Evolutionary conservation across 2,797 vertebrate genomes (phyloP).

Genomic region (Limnodromus scolopaceus): DNA sequence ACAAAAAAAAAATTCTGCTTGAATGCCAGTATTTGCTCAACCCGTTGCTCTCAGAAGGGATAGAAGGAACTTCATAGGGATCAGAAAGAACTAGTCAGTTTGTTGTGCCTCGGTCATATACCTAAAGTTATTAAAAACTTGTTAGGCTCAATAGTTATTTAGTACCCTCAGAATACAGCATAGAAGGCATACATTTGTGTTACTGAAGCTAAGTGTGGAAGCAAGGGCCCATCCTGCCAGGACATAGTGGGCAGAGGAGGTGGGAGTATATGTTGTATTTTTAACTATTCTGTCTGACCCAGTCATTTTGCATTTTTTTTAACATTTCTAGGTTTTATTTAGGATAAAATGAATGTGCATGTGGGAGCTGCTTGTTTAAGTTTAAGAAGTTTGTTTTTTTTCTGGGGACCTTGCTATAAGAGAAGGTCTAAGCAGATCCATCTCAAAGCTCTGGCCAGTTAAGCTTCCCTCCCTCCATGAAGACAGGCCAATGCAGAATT

Average conservation of each 20-base stretch:
- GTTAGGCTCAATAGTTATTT: neutral
- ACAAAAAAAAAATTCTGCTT: conserved; percentile 84
- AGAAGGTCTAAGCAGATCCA: neutral
- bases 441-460: neutral
- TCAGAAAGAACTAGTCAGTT: neutral
- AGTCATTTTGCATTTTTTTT: neutral
- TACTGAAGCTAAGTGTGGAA: neutral
- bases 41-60: neutral
- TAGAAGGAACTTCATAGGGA: neutral
- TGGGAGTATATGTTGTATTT: neutral
- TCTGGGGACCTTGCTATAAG: accelerated
- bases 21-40: conserved; percentile 77
- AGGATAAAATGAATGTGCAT: neutral
- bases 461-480: neutral
- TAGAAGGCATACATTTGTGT: neutral
- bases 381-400: neutral
- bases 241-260: neutral
- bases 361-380: neutral
- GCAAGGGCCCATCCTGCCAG: neutral
- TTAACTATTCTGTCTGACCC: neutral
- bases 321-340: neutral
- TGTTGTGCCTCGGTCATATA: neutral
- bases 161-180: accelerated
- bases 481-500: neutral
- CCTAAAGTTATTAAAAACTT: neutral